These are phyloP conservation scores for Porites cylindrica DNA, from an alignment of 92 coral and sea anemone genomes.

Conservation along the genomic window DNA sequence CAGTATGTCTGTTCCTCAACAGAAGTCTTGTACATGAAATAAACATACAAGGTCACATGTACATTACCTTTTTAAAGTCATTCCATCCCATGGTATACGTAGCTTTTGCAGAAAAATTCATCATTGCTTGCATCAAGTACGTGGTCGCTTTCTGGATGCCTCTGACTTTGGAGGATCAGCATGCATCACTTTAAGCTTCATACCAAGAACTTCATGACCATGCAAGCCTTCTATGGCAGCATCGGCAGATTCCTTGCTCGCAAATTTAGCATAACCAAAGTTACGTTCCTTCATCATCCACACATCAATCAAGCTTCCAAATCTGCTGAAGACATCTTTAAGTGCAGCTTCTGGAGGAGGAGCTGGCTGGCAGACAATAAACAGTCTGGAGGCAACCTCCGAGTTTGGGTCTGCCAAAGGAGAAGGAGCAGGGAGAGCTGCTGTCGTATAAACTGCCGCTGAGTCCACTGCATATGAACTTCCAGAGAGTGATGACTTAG, in stretches of 20 bases:
- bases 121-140: constrained; percentile 60
- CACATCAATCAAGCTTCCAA: constrained; percentile 97
- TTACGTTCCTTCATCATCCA: constrained; percentile 99
- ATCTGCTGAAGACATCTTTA: constrained; percentile 97
- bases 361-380: constrained; percentile 96
- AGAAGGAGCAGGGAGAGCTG: constrained; percentile 96
- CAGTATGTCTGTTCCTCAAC: constrained; percentile 4
- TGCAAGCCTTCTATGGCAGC: constrained; percentile 96
- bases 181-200: constrained; percentile 97
- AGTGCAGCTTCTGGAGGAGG: constrained; percentile 98
- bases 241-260: constrained; percentile 95
- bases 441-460: constrained; percentile 86
- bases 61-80: constrained; percentile 29
- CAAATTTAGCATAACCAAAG: constrained; percentile 99
- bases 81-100: background rate
- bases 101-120: background rate
- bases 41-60: constrained; percentile 6
- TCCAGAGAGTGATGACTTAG: constrained; percentile 63
- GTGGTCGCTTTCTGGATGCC: constrained; percentile 96
- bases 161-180: constrained; percentile 99
- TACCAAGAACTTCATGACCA: constrained; percentile 97
- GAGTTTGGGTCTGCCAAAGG: constrained; percentile 90
- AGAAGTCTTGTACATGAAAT: constrained; percentile 16
- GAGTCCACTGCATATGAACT: constrained; percentile 65
- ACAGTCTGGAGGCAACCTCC: constrained; percentile 93